phyloP scores from a whole-genome alignment of 1,140 invertebrate genomes.

The Halesus radiatus region DNA sequence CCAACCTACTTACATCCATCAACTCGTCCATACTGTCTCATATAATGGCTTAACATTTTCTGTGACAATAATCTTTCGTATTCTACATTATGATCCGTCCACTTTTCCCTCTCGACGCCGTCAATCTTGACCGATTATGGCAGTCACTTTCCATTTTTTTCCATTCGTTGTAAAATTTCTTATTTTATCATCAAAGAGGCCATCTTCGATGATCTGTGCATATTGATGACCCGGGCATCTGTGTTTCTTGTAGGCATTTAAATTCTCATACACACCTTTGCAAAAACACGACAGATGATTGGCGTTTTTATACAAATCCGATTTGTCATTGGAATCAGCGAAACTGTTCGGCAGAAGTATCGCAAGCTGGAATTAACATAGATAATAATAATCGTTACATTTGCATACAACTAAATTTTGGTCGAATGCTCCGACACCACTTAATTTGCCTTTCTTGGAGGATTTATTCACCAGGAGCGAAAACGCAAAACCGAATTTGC shows the following conservation, averaged over 20 bases:
- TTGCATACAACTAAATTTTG: not conserved
- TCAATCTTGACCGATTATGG: slow-evolving; percentile 7
- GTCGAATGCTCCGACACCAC: not conserved
- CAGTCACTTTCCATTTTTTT: slow-evolving; percentile 26
- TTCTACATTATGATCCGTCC: not conserved
- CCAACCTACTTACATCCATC: not conserved
- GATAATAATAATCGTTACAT: not conserved
- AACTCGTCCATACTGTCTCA: not conserved
- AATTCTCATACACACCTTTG: not conserved
- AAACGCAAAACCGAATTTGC: no score
- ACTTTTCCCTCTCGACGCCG: not conserved
- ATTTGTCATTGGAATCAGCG: not conserved
- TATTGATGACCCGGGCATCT: not conserved
- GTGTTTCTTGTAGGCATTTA: not conserved
- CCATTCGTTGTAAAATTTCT: not conserved
- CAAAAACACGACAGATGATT: slow-evolving; percentile 23
- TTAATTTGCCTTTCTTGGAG: no score
- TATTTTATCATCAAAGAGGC: not conserved
- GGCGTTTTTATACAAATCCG: slow-evolving; percentile 11
- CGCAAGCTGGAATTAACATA: not conserved
- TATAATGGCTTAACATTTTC: not conserved
- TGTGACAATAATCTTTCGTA: not conserved
- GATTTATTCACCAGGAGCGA: no score
- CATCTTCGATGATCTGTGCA: not conserved
- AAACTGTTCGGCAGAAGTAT: no score